Evolutionary conservation across 2,113 vertebrate genomes (phyloP), one percentile per base, ranked within the genome.

Genomic region (Onychostruthus taczanowskii): DNA sequence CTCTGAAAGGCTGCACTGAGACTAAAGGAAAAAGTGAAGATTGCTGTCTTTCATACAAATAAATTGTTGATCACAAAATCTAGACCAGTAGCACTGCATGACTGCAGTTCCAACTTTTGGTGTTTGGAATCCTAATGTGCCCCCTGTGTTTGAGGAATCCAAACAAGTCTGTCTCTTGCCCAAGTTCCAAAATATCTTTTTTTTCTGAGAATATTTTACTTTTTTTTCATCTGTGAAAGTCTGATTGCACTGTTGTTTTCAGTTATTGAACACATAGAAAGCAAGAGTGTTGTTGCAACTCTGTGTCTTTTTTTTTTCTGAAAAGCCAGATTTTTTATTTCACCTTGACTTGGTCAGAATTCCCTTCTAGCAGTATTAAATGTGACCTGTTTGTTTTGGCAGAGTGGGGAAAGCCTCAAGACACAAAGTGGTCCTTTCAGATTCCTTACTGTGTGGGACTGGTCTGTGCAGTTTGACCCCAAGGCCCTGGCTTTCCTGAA

Each of bases 401-500:
- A 99, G 99, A 97, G 93, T 31, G 96, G 95, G 67, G 98, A 98
- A 95, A 97, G 92, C 86, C 95, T 91, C 52, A 94, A 97, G 35
- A 73, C 96, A 98, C 98, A 98, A 97, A 98, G 97, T 27, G 90
- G 97, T 77, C 96, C 97, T 97, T 98, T 98, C 98, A 98, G 78
- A 79, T 98, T 98, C 90, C 98, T 98, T 63, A 96, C 98, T 5
- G 98, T 98, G 93, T 99, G 99, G 99, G 98, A 99, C 68, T 99
- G 98, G 98, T 98, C 98, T 68, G 97, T 98, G 55, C 99, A 99
- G 98, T 99, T 99, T 97, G 98, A 98, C 96, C 83, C 95, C 75
- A 98, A 98, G 89, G 98, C 98, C 35, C 98, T 98, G 96, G 98
- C 93, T n/a, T 97, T 99, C 89, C 98, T 99, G 88, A 98, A 95